These are phyloP conservation scores for Dastarcus helophoroides DNA, from an alignment of 2,888 invertebrate genomes.

Conservation along the genomic window DNA sequence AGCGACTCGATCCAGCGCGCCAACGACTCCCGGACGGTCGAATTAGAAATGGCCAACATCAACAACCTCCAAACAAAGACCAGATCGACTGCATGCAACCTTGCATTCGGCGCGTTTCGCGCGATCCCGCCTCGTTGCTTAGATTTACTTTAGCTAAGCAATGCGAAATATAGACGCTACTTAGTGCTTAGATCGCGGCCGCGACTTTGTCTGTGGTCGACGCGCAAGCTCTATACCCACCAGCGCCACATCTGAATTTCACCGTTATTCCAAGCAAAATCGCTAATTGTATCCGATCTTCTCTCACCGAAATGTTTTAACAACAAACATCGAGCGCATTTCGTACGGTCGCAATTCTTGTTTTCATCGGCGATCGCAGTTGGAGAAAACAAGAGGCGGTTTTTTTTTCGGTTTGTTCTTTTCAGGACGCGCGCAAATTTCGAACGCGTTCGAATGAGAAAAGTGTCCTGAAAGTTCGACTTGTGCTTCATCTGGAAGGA, in stretches of 20 bases:
- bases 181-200: conserved; percentile 18
- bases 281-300: conserved; percentile 14
- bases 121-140: conserved; percentile 25
- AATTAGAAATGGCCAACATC: conserved; percentile 24
- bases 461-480: too few relatives aligned
- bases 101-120: conserved; percentile 29
- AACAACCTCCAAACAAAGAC: conserved; percentile 27
- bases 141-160: conserved; percentile 31
- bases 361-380: too few relatives aligned
- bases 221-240: conserved; percentile 14
- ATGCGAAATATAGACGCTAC: conserved; percentile 22
- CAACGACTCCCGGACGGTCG: conserved; percentile 17
- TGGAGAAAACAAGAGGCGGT: too few relatives aligned
- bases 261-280: conserved; percentile 18
- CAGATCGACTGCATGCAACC: conserved; percentile 24
- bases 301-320: conserved; percentile 12
- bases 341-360: too few relatives aligned
- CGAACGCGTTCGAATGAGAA: too few relatives aligned
- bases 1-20: too few relatives aligned
- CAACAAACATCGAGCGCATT: too few relatives aligned
- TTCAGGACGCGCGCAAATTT: conserved; percentile 7
- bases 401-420: too few relatives aligned
- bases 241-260: conserved; percentile 19
- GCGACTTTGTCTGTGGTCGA: conserved; percentile 11
- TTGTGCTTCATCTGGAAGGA: too few relatives aligned